Percentiles rank a stretch among this genome's conserved stretches.
These are phyloP conservation scores for Callithrix jacchus DNA, from an alignment of 2,113 vertebrate genomes.

Conservation along the genomic window DNA sequence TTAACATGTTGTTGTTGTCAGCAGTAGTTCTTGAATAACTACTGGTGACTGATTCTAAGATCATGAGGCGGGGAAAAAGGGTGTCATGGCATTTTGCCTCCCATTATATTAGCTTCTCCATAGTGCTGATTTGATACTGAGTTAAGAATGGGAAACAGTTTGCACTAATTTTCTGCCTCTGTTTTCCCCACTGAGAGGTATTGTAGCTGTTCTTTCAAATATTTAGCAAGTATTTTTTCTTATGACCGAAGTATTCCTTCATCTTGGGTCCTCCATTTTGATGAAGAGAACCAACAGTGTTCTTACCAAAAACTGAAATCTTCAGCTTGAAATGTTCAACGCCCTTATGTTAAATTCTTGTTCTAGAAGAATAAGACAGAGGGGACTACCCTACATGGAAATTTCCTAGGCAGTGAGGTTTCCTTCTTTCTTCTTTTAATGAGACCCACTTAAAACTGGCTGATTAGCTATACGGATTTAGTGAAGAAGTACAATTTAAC, in stretches of 20 bases:
- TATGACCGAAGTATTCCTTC: conserved; percentile 2
- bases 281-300: neutral
- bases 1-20: neutral
- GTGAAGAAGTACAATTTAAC: conserved; percentile 6
- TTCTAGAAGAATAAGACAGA: neutral
- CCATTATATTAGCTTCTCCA: neutral
- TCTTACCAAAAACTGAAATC: neutral
- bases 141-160: neutral
- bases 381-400: neutral
- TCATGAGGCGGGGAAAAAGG: neutral
- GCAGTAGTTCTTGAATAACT: neutral
- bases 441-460: neutral
- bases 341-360: neutral
- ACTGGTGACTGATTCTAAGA: neutral
- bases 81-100: neutral
- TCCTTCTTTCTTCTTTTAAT: conserved; percentile 33
- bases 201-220: conserved; percentile 37
- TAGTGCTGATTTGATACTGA: neutral
- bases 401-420: neutral
- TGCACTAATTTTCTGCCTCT: neutral
- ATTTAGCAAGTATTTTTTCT: neutral
- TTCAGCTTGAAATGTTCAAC: conserved; percentile 22
- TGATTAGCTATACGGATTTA: neutral
- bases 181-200: neutral
- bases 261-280: neutral